phyloP scores from a whole-genome alignment of 2,888 invertebrate genomes.

The Drosophila dives region DNA sequence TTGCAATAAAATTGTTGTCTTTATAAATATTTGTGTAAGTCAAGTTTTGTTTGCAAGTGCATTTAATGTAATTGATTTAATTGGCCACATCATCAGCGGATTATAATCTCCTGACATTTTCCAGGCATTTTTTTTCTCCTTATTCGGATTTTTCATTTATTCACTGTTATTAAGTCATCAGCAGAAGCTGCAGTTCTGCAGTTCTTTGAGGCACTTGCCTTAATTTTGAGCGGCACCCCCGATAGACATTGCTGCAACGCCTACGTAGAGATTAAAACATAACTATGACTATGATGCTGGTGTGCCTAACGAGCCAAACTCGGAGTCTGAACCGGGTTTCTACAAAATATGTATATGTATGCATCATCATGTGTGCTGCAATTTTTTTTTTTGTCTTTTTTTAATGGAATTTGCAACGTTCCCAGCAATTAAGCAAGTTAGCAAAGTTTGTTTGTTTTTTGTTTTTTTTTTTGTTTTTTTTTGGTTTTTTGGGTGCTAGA shows the following conservation, averaged over 20 bases:
- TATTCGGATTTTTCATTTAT: conserved; percentile 23
- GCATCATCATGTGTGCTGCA: conserved; percentile 18
- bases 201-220: conserved; percentile 27
- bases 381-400: conserved; percentile 15
- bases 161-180: conserved; percentile 64
- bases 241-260: conserved; percentile 61
- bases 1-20: conserved; percentile 63
- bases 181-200: conserved; percentile 5
- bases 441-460: conserved; percentile 59
- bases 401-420: conserved; percentile 74
- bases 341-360: conserved; percentile 37
- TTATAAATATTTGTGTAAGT: conserved; percentile 41
- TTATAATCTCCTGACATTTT: conserved; percentile 49
- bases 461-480: conserved; percentile 50
- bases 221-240: conserved; percentile 59
- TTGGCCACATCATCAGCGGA: conserved; percentile 29
- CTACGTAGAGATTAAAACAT: conserved; percentile 47
- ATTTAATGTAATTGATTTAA: conserved; percentile 66
- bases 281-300: conserved; percentile 31
- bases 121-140: conserved; percentile 15
- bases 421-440: conserved; percentile 79
- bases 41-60: conserved; percentile 8
- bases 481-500: conserved; percentile 53
- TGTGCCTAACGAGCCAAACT: conserved; percentile 43
- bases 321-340: conserved; percentile 10